These are phyloP conservation scores for Pocota personata DNA, from an alignment of 2,888 invertebrate genomes.

Conservation along the genomic window DNA sequence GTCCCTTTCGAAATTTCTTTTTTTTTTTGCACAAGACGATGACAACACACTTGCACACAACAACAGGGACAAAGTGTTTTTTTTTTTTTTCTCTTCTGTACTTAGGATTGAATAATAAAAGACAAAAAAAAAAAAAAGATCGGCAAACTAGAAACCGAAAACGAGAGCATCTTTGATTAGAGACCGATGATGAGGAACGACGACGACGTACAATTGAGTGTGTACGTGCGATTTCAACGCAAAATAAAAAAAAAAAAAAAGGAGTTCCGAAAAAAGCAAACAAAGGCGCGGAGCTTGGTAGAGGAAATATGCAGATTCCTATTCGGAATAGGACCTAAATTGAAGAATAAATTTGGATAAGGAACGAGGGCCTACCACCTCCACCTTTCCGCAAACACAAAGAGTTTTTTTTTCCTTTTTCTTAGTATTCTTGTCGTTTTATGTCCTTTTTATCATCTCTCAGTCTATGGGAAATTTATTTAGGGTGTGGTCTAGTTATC, in stretches of 20 bases:
- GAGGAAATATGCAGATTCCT: constrained; percentile 60
- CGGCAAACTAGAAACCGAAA: constrained; percentile 41
- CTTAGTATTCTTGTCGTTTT: constrained; percentile 24
- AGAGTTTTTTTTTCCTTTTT: constrained; percentile 24
- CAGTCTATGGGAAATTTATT: constrained; percentile 55
- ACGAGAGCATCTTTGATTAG: constrained; percentile 64
- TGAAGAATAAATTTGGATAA: constrained; percentile 69
- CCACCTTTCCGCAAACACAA: neutral
- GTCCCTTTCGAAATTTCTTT: constrained; percentile 13
- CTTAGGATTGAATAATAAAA: constrained; percentile 30
- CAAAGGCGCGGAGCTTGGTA: constrained; percentile 37
- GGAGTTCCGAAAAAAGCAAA: constrained; percentile 51
- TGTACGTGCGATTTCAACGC: constrained; percentile 18
- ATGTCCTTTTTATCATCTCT: constrained; percentile 64
- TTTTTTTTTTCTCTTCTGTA: neutral
- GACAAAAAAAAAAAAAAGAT: constrained; percentile 34
- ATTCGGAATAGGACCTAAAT: constrained; percentile 55
- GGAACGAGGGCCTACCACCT: constrained; percentile 9
- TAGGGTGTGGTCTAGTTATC: constrained; percentile 70
- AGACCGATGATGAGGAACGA: constrained; percentile 50
- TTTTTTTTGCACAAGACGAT: constrained; percentile 21
- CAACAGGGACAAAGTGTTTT: constrained; percentile 10
- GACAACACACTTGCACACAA: constrained; percentile 33
- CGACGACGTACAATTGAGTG: constrained; percentile 48
- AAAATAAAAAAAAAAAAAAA: too few species aligned